These are phyloP conservation scores for Macrosteles quadrilineatus DNA, from an alignment of 1,140 invertebrate genomes.

Conservation along the genomic window DNA sequence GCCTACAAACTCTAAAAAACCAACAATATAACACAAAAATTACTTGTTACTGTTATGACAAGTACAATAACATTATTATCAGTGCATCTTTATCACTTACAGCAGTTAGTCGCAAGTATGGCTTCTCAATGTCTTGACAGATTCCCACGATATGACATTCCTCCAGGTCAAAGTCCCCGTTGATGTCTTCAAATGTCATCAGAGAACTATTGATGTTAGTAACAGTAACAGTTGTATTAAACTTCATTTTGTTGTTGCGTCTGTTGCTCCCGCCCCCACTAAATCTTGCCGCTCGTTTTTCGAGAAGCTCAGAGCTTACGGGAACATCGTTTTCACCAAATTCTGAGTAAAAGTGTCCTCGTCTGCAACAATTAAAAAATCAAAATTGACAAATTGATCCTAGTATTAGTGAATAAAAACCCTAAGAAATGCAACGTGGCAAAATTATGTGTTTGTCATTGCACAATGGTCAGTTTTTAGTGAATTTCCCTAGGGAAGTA, in stretches of 20 bases:
- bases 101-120: conserved; percentile 89
- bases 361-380: conserved; percentile 26
- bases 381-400: background rate
- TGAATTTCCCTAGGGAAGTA: no score
- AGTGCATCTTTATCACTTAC: no score
- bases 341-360: conserved; percentile 67
- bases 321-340: conserved; percentile 52
- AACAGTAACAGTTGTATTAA: conserved; percentile 35
- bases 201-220: conserved; percentile 46
- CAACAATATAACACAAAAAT: no score
- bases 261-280: conserved; percentile 44
- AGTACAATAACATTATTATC: no score
- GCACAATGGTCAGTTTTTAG: no score
- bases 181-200: conserved; percentile 52
- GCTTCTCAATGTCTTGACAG: conserved; percentile 91
- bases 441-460: no score
- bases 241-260: conserved; percentile 6
- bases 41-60: no score
- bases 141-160: conserved; percentile 91
- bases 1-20: no score
- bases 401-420: no score
- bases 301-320: conserved; percentile 64
- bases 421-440: no score
- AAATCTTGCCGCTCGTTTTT: conserved; percentile 87
- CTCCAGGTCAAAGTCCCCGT: conserved; percentile 74